Evolutionary conservation across 1,140 invertebrate genomes (phyloP).

Genomic region (Amphibalanus amphitrite): DNA sequence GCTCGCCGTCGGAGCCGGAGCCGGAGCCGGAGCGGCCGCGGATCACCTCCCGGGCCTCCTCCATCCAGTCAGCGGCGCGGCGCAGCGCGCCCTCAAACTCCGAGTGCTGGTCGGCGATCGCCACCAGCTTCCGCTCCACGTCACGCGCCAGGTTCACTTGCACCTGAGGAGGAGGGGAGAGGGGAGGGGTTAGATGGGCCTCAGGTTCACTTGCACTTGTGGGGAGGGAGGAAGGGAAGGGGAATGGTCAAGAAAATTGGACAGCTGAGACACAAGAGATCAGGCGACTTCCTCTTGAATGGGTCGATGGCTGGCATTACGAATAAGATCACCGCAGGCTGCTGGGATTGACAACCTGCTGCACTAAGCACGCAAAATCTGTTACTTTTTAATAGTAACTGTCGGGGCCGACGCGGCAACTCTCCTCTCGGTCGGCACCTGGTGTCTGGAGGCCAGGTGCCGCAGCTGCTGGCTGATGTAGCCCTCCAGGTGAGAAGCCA

Average conservation of each 20-base stretch:
- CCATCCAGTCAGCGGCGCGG: constrained; percentile 73
- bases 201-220: too few species aligned
- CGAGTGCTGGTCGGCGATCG: constrained; percentile 69
- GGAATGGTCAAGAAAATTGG: too few species aligned
- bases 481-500: constrained; percentile 69
- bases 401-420: too few species aligned
- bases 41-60: constrained; percentile 64
- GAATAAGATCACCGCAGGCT: too few species aligned
- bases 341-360: too few species aligned
- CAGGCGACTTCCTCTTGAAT: too few species aligned
- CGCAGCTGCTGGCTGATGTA: constrained; percentile 74
- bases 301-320: too few species aligned
- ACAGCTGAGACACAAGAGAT: too few species aligned
- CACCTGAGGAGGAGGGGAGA: constrained; percentile 28
- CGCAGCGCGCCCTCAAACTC: constrained; percentile 59
- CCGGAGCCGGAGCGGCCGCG: constrained; percentile 35
- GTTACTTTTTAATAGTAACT: too few species aligned
- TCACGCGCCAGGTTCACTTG: constrained; percentile 80
- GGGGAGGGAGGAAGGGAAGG: too few species aligned
- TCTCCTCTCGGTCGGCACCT: too few species aligned
- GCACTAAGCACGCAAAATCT: too few species aligned
- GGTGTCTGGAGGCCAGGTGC: constrained; percentile 18
- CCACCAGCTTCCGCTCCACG: constrained; percentile 79
- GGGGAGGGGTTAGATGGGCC: constrained; percentile 50
- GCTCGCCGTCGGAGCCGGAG: constrained; percentile 49